phyloP scores from a whole-genome alignment of 2,113 vertebrate genomes.

The Haemorhous mexicanus region DNA sequence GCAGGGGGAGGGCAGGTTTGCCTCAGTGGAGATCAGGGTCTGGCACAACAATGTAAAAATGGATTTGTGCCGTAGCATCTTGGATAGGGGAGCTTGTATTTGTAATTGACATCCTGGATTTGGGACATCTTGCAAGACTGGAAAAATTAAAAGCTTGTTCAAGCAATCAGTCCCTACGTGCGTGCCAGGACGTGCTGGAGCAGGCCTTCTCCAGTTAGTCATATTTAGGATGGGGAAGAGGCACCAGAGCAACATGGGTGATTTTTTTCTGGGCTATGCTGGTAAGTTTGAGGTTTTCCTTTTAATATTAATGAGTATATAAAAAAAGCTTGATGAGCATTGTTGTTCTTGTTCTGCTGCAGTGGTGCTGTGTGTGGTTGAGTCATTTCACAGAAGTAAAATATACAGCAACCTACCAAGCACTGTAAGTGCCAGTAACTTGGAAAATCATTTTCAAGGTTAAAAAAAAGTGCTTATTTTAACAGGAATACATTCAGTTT shows the following conservation, averaged over 20 bases:
- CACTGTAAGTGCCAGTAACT: constrained; percentile 12
- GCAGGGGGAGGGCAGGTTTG: background rate
- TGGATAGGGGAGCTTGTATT: background rate
- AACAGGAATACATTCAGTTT: background rate
- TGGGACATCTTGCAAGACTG: background rate
- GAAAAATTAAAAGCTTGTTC: background rate
- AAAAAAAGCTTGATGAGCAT: constrained; percentile 7
- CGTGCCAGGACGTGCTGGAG: background rate
- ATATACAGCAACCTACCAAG: background rate
- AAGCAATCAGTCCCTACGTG: background rate
- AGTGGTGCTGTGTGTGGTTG: constrained; percentile 25
- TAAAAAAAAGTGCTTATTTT: constrained; percentile 3
- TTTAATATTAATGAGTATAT: constrained; percentile 35
- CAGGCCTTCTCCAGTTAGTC: background rate
- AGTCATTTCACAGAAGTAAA: constrained; percentile 36
- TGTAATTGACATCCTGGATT: background rate
- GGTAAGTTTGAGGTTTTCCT: constrained; percentile 38
- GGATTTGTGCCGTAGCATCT: background rate
- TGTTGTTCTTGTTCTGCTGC: constrained; percentile 23
- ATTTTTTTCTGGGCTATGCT: constrained; percentile 12
- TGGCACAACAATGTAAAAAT: background rate
- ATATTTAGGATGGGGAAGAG: background rate
- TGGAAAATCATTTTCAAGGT: background rate
- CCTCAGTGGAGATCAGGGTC: background rate
- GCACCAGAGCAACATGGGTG: background rate